Conservation (phyloP, 2,797 vertebrate genomes). For the Sebastes alutus region DNA sequence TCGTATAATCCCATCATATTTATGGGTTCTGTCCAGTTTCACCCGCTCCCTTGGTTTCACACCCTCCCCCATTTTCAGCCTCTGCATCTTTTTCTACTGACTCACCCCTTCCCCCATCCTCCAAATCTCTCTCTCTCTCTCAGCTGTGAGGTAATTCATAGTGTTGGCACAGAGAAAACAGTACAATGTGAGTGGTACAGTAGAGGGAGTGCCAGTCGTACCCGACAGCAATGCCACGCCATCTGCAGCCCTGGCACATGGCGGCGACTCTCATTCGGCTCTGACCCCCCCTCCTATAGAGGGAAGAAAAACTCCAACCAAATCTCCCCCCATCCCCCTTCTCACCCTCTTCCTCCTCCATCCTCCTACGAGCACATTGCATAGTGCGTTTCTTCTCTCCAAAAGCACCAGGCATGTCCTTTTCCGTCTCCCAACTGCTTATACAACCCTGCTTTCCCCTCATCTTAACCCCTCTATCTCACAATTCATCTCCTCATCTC, state of each 20-base stretch:
- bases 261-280: conserved; percentile 20
- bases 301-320: conserved; percentile 39
- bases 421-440: conserved; percentile 14
- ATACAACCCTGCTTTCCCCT: conserved; percentile 6
- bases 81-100: conserved; percentile 16
- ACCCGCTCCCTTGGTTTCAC: conserved; percentile 15
- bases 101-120: conserved; percentile 23
- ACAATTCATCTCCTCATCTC: conserved; percentile 20
- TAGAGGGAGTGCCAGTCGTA: conserved; percentile 67
- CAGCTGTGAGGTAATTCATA: conserved; percentile 26
- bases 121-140: conserved; percentile 9
- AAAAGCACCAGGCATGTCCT: not conserved
- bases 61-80: conserved; percentile 29
- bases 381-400: not conserved
- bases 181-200: conserved; percentile 69
- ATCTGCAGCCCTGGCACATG: conserved; percentile 81
- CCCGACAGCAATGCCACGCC: conserved; percentile 63
- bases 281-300: conserved; percentile 39
- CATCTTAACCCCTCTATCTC: conserved; percentile 26
- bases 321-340: conserved; percentile 27
- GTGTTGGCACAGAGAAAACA: not conserved
- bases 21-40: conserved; percentile 39
- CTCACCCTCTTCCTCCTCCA: conserved; percentile 27
- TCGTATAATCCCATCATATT: conserved; percentile 46
- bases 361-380: conserved; percentile 9